Percentiles rank a stretch among this genome's conserved stretches.
phyloP scores from a whole-genome alignment of 1,140 invertebrate species.

The Drosophila kikkawai region DNA sequence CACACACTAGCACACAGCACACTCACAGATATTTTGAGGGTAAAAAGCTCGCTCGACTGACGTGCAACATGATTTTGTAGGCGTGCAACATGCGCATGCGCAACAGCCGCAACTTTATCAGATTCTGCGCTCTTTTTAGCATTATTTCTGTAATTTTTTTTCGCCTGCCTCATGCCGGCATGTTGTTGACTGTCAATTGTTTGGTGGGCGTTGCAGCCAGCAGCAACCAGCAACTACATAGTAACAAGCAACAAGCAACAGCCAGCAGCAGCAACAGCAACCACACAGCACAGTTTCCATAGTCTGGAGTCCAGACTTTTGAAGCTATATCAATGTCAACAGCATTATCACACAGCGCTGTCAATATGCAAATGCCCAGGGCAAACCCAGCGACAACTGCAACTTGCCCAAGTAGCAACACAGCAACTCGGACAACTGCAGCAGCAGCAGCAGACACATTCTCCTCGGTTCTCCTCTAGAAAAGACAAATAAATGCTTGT shows the following conservation, averaged over 20 bases:
- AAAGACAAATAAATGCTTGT: constrained; percentile 79
- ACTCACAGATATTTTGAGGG: constrained; percentile 62
- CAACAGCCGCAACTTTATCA: constrained; percentile 80
- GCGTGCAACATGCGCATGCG: constrained; percentile 84
- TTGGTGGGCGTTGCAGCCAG: constrained; percentile 73
- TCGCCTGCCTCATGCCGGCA: constrained; percentile 49
- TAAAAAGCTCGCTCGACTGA: constrained; percentile 68
- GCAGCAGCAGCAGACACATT: constrained; percentile 25
- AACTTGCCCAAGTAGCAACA: constrained; percentile 41
- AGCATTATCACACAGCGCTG: constrained; percentile 79
- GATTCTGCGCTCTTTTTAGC: constrained; percentile 61
- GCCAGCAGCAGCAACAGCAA: constrained; percentile 37
- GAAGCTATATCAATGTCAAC: constrained; percentile 82
- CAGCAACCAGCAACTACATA: constrained; percentile 20
- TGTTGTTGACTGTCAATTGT: constrained; percentile 82
- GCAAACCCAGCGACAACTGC: constrained; percentile 29
- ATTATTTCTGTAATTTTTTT: constrained; percentile 45
- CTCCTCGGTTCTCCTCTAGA: constrained; percentile 35
- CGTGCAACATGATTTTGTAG: constrained; percentile 85
- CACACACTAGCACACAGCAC: constrained; percentile 5
- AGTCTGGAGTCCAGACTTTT: constrained; percentile 54
- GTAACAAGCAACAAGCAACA: constrained; percentile 35
- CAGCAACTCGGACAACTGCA: constrained; percentile 2
- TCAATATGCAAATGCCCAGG: constrained; percentile 79
- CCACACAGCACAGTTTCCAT: constrained; percentile 33